phyloP scores from a whole-genome alignment of 2,113 vertebrate species.

The Nanorana parkeri region DNA sequence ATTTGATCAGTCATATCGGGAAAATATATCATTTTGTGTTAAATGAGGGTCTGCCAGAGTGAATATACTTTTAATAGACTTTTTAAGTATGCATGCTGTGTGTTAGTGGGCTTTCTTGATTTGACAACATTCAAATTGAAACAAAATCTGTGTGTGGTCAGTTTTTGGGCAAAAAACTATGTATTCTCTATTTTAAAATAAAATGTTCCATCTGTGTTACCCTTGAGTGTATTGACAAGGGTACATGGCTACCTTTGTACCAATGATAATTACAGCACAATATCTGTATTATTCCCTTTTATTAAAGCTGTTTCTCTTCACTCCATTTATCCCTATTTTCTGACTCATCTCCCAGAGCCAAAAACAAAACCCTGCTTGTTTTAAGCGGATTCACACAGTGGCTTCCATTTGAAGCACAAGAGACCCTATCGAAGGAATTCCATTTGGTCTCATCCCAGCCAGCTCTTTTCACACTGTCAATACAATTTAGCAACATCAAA shows the following conservation, averaged over 20 bases:
- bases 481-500: conserved; percentile 65
- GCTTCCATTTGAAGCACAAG: conserved; percentile 49
- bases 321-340: conserved; percentile 30
- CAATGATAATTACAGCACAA: not conserved
- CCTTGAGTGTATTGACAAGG: too few species aligned
- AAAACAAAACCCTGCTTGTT: conserved; percentile 33
- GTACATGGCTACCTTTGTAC: not conserved
- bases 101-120: too few species aligned
- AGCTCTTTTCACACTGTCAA: conserved; percentile 62
- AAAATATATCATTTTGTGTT: too few species aligned
- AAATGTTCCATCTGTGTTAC: too few species aligned
- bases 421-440: conserved; percentile 59
- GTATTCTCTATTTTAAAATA: too few species aligned
- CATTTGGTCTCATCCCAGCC: conserved; percentile 57
- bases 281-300: not conserved
- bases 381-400: conserved; percentile 44
- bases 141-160: too few species aligned
- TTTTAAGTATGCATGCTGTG: too few species aligned
- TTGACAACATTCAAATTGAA: too few species aligned
- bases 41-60: too few species aligned
- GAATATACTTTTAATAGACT: too few species aligned
- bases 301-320: not conserved
- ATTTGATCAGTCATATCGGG: too few species aligned
- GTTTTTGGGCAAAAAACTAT: too few species aligned
- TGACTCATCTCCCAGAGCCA: conserved; percentile 7